These are phyloP conservation scores for Drosophila quasianomalipes DNA, from an alignment of 2,888 invertebrate genomes.

Conservation along the genomic window DNA sequence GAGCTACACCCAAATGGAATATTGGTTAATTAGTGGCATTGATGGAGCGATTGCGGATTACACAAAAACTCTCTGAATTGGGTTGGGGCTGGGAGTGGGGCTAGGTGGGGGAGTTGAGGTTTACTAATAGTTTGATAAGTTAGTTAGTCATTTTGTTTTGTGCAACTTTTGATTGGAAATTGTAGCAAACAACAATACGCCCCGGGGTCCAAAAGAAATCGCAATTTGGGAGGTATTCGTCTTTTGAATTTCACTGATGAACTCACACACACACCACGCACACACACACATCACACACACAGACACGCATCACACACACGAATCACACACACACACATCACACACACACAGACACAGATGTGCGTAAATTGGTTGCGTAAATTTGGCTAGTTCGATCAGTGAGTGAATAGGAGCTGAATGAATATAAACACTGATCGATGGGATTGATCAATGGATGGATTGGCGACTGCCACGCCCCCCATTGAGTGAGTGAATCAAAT, in stretches of 20 bases:
- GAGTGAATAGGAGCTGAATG: constrained; percentile 22
- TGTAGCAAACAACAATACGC: constrained; percentile 55
- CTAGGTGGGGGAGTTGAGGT: neutral
- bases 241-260: constrained; percentile 21
- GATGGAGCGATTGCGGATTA: constrained; percentile 33
- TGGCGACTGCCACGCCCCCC: constrained; percentile 37
- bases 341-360: neutral
- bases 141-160: constrained; percentile 39
- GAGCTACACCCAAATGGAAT: constrained; percentile 1
- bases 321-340: neutral
- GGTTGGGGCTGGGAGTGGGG: neutral
- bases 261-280: neutral
- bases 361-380: constrained; percentile 23
- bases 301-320: neutral
- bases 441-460: constrained; percentile 34
- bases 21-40: constrained; percentile 50
- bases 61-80: neutral
- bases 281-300: neutral
- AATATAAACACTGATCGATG: constrained; percentile 47
- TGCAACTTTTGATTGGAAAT: constrained; percentile 67
- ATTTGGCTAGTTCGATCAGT: constrained; percentile 44
- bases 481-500: constrained; percentile 61
- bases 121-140: constrained; percentile 33
- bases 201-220: constrained; percentile 24
- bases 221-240: constrained; percentile 25